Evolutionary conservation across 2,113 vertebrate genomes (phyloP).

Genomic region (Beaufortia kweichowensis): DNA sequence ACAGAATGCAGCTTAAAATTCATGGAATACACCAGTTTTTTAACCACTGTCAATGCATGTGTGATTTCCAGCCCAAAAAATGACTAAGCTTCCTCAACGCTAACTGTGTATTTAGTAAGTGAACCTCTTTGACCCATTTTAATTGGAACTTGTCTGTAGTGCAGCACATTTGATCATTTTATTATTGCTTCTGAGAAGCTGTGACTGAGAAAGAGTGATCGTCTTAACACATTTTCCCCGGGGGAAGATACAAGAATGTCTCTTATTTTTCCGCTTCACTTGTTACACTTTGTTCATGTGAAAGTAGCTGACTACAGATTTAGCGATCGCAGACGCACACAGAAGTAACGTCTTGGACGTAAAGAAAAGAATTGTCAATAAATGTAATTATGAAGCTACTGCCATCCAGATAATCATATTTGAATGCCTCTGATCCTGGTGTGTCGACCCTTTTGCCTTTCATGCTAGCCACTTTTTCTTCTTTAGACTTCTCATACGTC

Average conservation of each 20-base stretch:
- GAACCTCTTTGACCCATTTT: background rate
- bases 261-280: conserved; percentile 25
- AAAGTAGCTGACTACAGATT: conserved; percentile 36
- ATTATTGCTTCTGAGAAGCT: background rate
- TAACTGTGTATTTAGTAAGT: background rate
- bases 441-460: background rate
- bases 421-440: conserved; percentile 20
- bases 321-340: conserved; percentile 15
- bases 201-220: conserved; percentile 1
- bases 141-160: background rate
- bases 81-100: background rate
- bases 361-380: conserved; percentile 42
- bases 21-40: background rate
- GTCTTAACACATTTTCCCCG: conserved; percentile 20
- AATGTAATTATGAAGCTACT: conserved; percentile 42
- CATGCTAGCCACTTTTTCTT: conserved; percentile 13
- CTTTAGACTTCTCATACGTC: background rate
- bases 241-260: conserved; percentile 3
- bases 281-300: conserved; percentile 34
- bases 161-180: background rate
- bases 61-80: background rate
- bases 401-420: conserved; percentile 39
- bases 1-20: too few species aligned
- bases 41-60: background rate
- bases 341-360: conserved; percentile 19